Conservation (phyloP, 2,888 invertebrate species). For the Noctua fimbriata region DNA sequence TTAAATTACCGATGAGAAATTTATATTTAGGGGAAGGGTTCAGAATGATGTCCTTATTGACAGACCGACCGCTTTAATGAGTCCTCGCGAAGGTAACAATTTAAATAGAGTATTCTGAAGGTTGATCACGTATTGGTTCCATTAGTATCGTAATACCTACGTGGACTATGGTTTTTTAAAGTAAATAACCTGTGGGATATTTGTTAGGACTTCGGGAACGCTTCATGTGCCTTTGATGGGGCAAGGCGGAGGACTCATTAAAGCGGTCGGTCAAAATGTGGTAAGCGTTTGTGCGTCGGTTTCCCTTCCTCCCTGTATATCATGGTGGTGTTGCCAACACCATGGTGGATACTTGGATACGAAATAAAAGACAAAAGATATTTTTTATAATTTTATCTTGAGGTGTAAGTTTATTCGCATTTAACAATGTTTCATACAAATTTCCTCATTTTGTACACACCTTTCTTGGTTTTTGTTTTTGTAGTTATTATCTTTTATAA, state of each 20-base stretch:
- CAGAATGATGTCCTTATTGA: not conserved
- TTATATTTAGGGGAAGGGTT: too few species aligned
- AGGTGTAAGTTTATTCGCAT: conserved; percentile 91
- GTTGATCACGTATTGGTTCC: too few species aligned
- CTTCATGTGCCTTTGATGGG: too few species aligned
- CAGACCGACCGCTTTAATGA: too few species aligned
- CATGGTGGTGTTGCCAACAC: not conserved
- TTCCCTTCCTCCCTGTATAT: not conserved
- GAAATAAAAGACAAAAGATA: conserved; percentile 83
- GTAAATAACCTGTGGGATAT: too few species aligned
- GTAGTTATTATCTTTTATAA: conserved; percentile 89
- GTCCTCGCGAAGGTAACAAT: too few species aligned
- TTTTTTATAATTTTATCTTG: conserved; percentile 89
- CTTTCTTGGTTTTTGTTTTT: conserved; percentile 87
- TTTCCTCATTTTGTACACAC: conserved; percentile 90
- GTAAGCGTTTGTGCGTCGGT: not conserved
- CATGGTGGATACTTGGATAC: conserved; percentile 29
- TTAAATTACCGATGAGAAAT: too few species aligned
- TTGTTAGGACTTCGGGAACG: too few species aligned
- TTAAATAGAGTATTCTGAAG: too few species aligned
- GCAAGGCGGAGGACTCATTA: too few species aligned
- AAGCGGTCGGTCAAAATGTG: not conserved
- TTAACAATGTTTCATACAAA: conserved; percentile 91
- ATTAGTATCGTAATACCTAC: too few species aligned
- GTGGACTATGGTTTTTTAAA: too few species aligned